A percentile compares a stretch with the other conserved stretches of the same genome.
Conservation (phyloP, 2,113 vertebrate species). For the Stercorarius parasiticus region DNA sequence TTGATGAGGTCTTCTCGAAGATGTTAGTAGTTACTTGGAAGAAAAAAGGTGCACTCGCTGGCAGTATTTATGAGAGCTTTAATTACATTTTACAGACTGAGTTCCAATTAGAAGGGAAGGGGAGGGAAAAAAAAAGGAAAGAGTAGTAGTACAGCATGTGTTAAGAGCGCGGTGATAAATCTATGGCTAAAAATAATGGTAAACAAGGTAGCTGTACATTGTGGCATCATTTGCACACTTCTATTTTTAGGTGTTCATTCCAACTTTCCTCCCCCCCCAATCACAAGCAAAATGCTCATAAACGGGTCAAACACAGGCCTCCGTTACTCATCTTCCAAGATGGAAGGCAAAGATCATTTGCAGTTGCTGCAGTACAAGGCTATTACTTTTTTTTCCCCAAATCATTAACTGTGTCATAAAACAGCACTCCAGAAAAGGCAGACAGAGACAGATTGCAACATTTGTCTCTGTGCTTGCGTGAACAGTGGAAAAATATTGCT, state of each 20-base stretch:
- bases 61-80: constrained; percentile 64
- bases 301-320: neutral
- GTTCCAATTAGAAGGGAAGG: constrained; percentile 43
- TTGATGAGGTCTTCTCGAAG: constrained; percentile 48
- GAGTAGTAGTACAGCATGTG: neutral
- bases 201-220: constrained; percentile 1
- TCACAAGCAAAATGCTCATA: neutral
- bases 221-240: neutral
- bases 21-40: constrained; percentile 46
- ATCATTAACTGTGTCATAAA: constrained; percentile 17
- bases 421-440: neutral
- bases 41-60: constrained; percentile 16
- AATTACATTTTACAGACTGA: constrained; percentile 59
- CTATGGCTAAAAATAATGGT: neutral
- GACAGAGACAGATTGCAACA: neutral
- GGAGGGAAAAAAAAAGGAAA: neutral
- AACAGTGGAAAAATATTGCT: neutral
- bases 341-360: constrained; percentile 17
- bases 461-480: neutral
- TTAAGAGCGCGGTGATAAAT: neutral
- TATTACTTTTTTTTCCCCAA: neutral
- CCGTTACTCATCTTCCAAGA: neutral
- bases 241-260: neutral
- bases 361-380: neutral
- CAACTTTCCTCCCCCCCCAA: neutral